These are phyloP conservation scores for Clostera curtula DNA, from an alignment of 2,888 invertebrate genomes.

Conservation along the genomic window DNA sequence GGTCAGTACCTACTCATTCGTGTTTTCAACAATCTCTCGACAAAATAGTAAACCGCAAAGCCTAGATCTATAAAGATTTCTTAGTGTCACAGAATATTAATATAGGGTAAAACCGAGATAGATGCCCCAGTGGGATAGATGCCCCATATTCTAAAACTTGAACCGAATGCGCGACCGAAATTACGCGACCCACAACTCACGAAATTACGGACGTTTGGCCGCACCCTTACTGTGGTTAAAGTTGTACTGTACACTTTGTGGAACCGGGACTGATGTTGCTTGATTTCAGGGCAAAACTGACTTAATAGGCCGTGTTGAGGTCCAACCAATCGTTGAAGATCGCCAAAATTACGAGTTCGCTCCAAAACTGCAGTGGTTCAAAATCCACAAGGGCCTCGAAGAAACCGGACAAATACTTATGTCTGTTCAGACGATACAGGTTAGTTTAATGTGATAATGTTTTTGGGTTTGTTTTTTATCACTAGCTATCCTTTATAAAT, in stretches of 20 bases:
- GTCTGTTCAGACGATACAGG: conserved; percentile 60
- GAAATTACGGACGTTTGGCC: background rate
- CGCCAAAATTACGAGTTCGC: conserved; percentile 28
- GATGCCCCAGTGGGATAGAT: too few species aligned
- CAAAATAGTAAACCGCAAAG: too few species aligned
- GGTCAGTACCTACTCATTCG: too few species aligned
- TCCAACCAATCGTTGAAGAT: conserved; percentile 33
- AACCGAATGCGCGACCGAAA: too few species aligned
- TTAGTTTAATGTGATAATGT: too few species aligned
- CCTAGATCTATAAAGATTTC: conserved; percentile 1
- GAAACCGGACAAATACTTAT: conserved; percentile 62
- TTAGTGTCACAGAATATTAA: background rate
- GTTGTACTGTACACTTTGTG: background rate
- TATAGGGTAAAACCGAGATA: too few species aligned
- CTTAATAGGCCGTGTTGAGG: conserved; percentile 38
- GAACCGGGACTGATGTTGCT: background rate
- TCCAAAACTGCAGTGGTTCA: conserved; percentile 67
- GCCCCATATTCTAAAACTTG: too few species aligned
- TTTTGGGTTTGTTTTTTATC: too few species aligned
- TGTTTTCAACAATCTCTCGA: too few species aligned
- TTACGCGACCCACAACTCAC: too few species aligned
- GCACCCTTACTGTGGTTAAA: background rate
- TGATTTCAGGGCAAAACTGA: conserved; percentile 33
- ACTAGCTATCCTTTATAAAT: too few species aligned
- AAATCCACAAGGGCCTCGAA: conserved; percentile 45